These are phyloP conservation scores for Panorpa germanica DNA, from an alignment of 2,888 invertebrate species.

Conservation along the genomic window DNA sequence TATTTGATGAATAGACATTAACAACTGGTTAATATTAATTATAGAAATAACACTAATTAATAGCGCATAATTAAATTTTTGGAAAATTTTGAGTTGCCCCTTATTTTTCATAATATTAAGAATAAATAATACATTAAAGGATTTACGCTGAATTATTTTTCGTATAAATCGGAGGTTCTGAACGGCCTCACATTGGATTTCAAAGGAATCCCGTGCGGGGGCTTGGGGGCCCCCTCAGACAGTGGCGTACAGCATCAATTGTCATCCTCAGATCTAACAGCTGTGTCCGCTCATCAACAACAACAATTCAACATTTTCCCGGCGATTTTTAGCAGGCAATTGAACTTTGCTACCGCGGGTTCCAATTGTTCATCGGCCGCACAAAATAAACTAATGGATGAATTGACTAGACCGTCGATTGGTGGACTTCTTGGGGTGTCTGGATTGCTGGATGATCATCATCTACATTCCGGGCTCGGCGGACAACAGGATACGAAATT, in stretches of 20 bases:
- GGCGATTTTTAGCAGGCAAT: slow-evolving; percentile 75
- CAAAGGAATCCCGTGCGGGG: slow-evolving; percentile 53
- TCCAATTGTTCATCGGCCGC: too few species aligned
- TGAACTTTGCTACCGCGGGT: slow-evolving; percentile 57
- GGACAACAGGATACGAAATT: slow-evolving; percentile 25
- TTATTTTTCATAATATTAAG: too few species aligned
- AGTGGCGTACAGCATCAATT: slow-evolving; percentile 11
- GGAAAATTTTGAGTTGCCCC: too few species aligned
- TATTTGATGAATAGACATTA: too few species aligned
- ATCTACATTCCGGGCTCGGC: slow-evolving; percentile 29
- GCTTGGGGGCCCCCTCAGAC: slow-evolving; percentile 26
- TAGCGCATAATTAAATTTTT: too few species aligned
- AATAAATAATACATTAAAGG: too few species aligned
- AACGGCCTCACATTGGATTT: slow-evolving; percentile 69
- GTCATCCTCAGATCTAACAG: too few species aligned
- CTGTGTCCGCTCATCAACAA: slow-evolving; percentile 38
- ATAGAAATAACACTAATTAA: too few species aligned
- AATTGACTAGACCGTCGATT: slow-evolving; percentile 63
- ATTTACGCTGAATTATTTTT: too few species aligned
- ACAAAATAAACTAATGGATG: slow-evolving; percentile 73
- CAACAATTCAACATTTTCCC: slow-evolving; percentile 86
- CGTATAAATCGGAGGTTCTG: too few species aligned
- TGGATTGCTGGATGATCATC: slow-evolving; percentile 62
- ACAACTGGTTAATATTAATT: too few species aligned
- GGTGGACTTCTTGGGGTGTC: slow-evolving; percentile 61